Evolutionary conservation across 2,797 vertebrate species (phyloP).

Genomic region (Stomatorhinus walkeri): DNA sequence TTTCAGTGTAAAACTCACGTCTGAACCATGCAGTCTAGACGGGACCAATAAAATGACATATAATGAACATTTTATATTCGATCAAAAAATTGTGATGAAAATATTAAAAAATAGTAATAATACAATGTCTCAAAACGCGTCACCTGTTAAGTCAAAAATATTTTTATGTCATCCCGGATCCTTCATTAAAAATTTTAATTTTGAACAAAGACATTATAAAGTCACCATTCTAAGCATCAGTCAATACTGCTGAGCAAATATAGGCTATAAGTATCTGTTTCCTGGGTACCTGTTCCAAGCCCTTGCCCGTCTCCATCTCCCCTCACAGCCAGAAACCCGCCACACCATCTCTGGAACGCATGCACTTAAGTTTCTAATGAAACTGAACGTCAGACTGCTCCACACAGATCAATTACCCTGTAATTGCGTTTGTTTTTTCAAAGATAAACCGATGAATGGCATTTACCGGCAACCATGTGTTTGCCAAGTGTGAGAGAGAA

Average conservation of each 20-base stretch:
- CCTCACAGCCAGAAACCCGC: neutral
- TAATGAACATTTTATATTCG: neutral
- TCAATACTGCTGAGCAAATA: neutral
- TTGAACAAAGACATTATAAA: neutral
- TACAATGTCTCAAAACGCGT: neutral
- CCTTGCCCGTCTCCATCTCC: neutral
- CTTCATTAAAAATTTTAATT: neutral
- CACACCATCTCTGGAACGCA: neutral
- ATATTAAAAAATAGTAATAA: neutral
- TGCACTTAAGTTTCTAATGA: neutral
- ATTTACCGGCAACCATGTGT: conserved; percentile 12
- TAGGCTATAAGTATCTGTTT: neutral
- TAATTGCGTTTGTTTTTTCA: conserved; percentile 15
- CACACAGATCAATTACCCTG: conserved; percentile 1
- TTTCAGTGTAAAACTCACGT: neutral
- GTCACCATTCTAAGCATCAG: neutral
- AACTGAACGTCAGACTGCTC: neutral
- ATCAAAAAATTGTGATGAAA: neutral
- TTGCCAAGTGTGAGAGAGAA: neutral
- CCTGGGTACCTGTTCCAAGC: neutral
- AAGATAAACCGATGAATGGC: neutral
- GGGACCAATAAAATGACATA: neutral
- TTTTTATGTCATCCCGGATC: neutral
- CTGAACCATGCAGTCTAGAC: neutral
- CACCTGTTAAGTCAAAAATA: neutral